These are phyloP conservation scores for Hydriomena furcata DNA, from an alignment of 2,888 invertebrate species.

Conservation along the genomic window DNA sequence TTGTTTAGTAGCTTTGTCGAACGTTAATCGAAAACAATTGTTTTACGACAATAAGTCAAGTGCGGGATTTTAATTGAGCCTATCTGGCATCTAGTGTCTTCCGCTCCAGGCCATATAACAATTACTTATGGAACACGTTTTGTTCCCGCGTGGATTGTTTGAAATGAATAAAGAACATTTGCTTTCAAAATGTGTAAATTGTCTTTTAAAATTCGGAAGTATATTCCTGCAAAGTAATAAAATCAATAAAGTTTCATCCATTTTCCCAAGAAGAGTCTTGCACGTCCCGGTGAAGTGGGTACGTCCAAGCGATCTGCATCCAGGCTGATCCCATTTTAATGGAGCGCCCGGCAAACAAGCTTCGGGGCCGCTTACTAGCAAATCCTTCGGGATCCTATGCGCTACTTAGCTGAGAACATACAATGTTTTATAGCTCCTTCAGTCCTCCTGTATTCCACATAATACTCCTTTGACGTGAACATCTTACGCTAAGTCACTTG, in stretches of 20 bases:
- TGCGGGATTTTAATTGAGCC: conserved; percentile 72
- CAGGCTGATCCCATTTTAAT: conserved; percentile 82
- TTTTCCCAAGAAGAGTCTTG: conserved; percentile 45
- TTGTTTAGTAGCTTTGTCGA: conserved; percentile 71
- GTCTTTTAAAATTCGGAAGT: conserved; percentile 3
- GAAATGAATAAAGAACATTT: neutral
- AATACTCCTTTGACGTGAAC: conserved; percentile 31
- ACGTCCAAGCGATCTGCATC: conserved; percentile 80
- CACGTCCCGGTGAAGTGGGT: conserved; percentile 49
- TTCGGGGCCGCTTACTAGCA: conserved; percentile 77
- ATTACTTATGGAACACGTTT: conserved; percentile 31
- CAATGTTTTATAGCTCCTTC: conserved; percentile 54
- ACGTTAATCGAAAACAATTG: conserved; percentile 80
- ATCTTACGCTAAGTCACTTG: conserved; percentile 13
- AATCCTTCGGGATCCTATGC: conserved; percentile 76
- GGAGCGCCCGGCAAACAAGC: conserved; percentile 83
- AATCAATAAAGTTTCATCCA: conserved; percentile 41
- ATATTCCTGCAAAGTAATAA: conserved; percentile 23
- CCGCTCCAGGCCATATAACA: conserved; percentile 55
- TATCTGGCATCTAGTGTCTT: conserved; percentile 56
- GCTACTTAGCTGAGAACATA: conserved; percentile 71
- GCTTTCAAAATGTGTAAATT: conserved; percentile 7
- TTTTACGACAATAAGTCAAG: conserved; percentile 73
- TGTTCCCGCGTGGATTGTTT: conserved; percentile 9
- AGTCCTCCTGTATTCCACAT: conserved; percentile 34